phyloP scores from a whole-genome alignment of 2,113 vertebrate genomes.

The Chamaetylas fuelleborni region DNA sequence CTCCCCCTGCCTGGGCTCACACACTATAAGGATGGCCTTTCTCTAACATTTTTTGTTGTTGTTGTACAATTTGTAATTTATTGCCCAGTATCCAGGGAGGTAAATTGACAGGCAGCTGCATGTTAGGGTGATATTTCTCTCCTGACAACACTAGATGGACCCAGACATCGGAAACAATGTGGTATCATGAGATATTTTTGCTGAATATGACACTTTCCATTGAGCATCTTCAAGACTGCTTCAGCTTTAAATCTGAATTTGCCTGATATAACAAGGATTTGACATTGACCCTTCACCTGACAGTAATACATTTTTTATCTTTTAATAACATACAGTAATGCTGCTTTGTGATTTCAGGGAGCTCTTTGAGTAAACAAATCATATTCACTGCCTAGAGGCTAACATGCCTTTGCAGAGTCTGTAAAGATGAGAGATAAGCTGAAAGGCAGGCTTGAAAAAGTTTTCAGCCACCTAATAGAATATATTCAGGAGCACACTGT shows the following conservation, averaged over 20 bases:
- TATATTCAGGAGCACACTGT: neutral
- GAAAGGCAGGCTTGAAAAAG: neutral
- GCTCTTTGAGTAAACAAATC: constrained; percentile 55
- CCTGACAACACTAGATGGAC: neutral
- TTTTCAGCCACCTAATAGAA: neutral
- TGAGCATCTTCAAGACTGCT: neutral
- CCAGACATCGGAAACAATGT: neutral
- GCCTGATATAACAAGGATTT: constrained; percentile 11
- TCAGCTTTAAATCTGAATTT: constrained; percentile 40
- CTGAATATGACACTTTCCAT: constrained; percentile 7
- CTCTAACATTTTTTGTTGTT: neutral
- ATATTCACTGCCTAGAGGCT: neutral
- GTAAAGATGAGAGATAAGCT: constrained; percentile 26
- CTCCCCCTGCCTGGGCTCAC: neutral
- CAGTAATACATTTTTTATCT: constrained; percentile 61
- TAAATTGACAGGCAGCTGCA: neutral
- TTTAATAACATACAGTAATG: constrained; percentile 46
- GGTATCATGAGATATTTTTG: constrained; percentile 7
- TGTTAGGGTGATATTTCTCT: neutral
- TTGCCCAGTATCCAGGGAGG: neutral
- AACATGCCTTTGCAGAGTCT: neutral
- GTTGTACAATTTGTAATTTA: neutral
- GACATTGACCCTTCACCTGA: constrained; percentile 45
- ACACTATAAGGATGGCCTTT: fast-evolving
- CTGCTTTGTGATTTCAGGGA: neutral